Evolutionary conservation across 2,113 vertebrate species (phyloP), one percentile per base, ranked within the genome.

Genomic region (Dipodomys merriami): DNA sequence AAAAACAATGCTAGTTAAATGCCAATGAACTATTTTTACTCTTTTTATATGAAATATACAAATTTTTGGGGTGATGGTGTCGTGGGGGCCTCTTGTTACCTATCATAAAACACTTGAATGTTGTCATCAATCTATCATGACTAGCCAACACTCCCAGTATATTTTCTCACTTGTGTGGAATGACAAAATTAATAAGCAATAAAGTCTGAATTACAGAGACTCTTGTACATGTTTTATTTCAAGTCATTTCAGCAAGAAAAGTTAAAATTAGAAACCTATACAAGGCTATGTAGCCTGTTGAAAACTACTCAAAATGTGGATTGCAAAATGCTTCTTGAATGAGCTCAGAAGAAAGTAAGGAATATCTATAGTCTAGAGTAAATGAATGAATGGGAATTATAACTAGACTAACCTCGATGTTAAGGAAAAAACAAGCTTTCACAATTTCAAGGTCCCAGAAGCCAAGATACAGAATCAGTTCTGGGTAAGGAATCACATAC

Each of bases 21-120:
- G 84, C 95, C 95, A 95, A 57, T 96, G 94, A 96, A 96, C 68
- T 95, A 23, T 96, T 96, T 97, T 94, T 96, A 96, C 81, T 94
- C 72, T 91, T 97, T 97, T 96, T 96, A 83, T 95, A 94, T 78
- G 84, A 93, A 87, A 74, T 90, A 73, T 90, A 81, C 46, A 65
- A 87, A 78, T 67, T 57, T 25, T 27, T 85, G 93, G 90, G 77
- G 57, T 57, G 64, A 60, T 33, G 86, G 93, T 91, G 91, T 53
- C 71, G 49, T 1, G 7, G 46, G 88, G 77, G 86, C 91, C 94
- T 95, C 94, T 68, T 53, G 23, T 35, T 83, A 71, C 89, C 67
- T 74, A 87, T 6, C 44, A 49, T 73, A 23, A 88, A 73, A 85
- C 86, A 83, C 89, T 79, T 83, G 93, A 94, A 86, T 46, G n/a